A percentile compares a stretch with the other conserved stretches of the same genome.
Conservation (phyloP, 2,888 invertebrate genomes). For the Tholera decimalis region DNA sequence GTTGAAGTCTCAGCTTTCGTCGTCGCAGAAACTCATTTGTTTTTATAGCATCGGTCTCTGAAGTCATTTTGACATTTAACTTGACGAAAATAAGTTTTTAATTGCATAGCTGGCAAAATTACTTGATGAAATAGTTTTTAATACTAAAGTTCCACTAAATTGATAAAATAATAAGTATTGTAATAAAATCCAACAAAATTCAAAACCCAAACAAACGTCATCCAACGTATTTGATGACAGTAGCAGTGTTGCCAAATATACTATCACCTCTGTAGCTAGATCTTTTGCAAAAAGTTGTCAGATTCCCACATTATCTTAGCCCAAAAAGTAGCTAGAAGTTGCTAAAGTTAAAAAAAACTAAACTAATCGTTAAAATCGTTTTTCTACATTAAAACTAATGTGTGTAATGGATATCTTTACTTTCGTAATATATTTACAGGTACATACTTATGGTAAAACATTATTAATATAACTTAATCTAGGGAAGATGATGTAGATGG, state of each 20-base stretch:
- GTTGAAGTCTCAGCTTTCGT: conserved; percentile 87
- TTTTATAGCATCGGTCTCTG: conserved; percentile 82
- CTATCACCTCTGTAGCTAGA: too few relatives aligned
- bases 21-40: conserved; percentile 88
- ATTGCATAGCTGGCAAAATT: conserved; percentile 34
- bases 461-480: too few relatives aligned
- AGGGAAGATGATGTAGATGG: too few relatives aligned
- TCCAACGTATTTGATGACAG: conserved; percentile 58
- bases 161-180: conserved; percentile 2
- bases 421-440: too few relatives aligned
- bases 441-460: too few relatives aligned
- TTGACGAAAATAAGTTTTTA: conserved; percentile 54
- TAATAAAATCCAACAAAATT: conserved; percentile 8
- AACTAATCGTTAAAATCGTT: too few relatives aligned
- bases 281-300: too few relatives aligned
- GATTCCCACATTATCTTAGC: too few relatives aligned
- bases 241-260: background rate
- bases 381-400: too few relatives aligned
- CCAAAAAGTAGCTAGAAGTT: too few relatives aligned
- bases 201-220: conserved; percentile 55
- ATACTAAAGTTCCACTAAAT: conserved; percentile 11
- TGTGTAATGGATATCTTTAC: too few relatives aligned
- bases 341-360: too few relatives aligned
- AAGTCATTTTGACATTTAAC: conserved; percentile 82
- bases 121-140: conserved; percentile 22